Evolutionary conservation across 2,113 vertebrate species (phyloP).

Genomic region (Halichoeres trimaculatus): DNA sequence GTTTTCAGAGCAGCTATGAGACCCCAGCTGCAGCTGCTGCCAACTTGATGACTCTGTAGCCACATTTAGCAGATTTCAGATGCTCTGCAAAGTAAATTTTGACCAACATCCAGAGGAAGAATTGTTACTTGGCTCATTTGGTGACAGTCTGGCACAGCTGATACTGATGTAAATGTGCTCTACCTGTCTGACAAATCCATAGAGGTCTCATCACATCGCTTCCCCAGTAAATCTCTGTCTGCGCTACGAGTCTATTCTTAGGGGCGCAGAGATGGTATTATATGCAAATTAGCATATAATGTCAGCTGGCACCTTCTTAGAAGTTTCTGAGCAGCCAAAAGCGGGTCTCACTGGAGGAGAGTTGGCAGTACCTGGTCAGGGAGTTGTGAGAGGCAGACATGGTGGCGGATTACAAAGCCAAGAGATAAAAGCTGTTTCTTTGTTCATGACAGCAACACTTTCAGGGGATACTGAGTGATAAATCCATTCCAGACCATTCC

Average conservation of each 20-base stretch:
- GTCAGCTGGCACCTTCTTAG: slow-evolving; percentile 25
- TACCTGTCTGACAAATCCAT: slow-evolving; percentile 11
- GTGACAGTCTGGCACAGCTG: slow-evolving; percentile 27
- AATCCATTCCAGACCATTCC: slow-evolving; percentile 46
- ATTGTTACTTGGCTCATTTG: slow-evolving; percentile 25
- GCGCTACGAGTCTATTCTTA: slow-evolving; percentile 27
- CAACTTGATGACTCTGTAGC: slow-evolving; percentile 30
- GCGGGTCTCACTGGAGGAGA: slow-evolving; percentile 6
- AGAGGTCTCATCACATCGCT: slow-evolving; percentile 9
- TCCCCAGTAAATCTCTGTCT: slow-evolving; percentile 2
- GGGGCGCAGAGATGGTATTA: slow-evolving; percentile 27
- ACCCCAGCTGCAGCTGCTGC: slow-evolving; percentile 18
- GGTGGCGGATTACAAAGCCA: slow-evolving; percentile 36
- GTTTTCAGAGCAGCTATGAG: slow-evolving; percentile 8
- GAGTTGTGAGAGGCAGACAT: slow-evolving; percentile 24
- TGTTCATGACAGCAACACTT: slow-evolving; percentile 43
- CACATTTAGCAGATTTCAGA: slow-evolving; percentile 30
- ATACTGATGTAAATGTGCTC: slow-evolving; percentile 17
- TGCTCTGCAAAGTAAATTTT: slow-evolving; percentile 16
- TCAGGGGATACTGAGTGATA: slow-evolving; percentile 23
- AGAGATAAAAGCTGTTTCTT: slow-evolving; percentile 43
- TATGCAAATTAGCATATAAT: slow-evolving; percentile 51
- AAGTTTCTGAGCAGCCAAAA: slow-evolving; percentile 23
- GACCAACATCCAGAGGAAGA: slow-evolving; percentile 26
- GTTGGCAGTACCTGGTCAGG: slow-evolving; percentile 45